Conservation (phyloP, 2,888 invertebrate genomes). For the Drosophila dives region DNA sequence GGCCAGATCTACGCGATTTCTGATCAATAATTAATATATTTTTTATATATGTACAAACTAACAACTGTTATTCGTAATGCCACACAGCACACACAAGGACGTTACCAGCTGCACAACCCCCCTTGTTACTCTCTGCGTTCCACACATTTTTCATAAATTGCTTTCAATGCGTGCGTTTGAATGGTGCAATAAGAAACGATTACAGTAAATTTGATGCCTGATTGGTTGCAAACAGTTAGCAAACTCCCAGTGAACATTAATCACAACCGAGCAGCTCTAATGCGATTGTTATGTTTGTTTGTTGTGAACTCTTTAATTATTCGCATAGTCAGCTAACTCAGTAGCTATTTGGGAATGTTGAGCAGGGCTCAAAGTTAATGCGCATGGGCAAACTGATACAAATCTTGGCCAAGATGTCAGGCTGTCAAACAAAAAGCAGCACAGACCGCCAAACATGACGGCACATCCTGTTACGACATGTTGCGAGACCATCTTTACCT, state of each 20-base stretch:
- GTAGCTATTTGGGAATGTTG: constrained; percentile 37
- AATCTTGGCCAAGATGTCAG: constrained; percentile 47
- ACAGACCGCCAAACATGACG: constrained; percentile 27
- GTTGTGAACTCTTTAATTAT: constrained; percentile 41
- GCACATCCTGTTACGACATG: constrained; percentile 57
- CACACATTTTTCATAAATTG: not conserved
- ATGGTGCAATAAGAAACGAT: not conserved
- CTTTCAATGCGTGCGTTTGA: not conserved
- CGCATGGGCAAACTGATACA: constrained; percentile 30
- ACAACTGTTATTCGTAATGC: not conserved
- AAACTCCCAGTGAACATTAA: not conserved
- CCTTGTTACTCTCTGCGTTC: not conserved
- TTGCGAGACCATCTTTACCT: constrained; percentile 25
- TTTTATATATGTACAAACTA: not conserved
- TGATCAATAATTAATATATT: not conserved
- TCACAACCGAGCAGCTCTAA: not conserved
- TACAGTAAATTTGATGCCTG: not conserved
- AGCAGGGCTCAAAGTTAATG: constrained; percentile 35
- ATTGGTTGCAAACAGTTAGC: not conserved
- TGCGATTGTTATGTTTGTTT: constrained; percentile 2
- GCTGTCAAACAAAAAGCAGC: constrained; percentile 37
- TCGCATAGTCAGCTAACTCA: constrained; percentile 26
- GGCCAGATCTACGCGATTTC: no score
- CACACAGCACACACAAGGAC: not conserved
- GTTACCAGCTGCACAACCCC: not conserved